phyloP scores from a whole-genome alignment of 2,888 invertebrate genomes.

The Bombylius discolor region DNA sequence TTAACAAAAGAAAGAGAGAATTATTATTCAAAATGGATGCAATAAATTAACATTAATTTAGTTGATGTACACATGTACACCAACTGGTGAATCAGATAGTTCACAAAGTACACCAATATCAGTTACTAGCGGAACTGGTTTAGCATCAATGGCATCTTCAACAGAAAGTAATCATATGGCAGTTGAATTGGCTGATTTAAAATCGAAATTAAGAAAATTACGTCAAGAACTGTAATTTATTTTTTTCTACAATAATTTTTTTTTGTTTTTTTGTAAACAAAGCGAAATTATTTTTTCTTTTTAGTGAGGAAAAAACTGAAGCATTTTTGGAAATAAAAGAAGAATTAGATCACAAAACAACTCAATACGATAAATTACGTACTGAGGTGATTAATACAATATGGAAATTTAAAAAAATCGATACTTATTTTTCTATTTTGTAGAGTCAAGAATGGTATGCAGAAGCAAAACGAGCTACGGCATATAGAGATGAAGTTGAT shows the following conservation, averaged over 20 bases:
- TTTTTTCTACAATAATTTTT: no score
- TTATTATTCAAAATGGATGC: constrained; percentile 41
- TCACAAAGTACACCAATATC: constrained; percentile 24
- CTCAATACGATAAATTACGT: constrained; percentile 59
- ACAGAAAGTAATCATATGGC: constrained; percentile 70
- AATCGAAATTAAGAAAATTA: constrained; percentile 77
- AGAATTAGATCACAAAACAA: constrained; percentile 74
- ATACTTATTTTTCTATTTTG: constrained; percentile 8
- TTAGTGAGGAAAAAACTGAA: constrained; percentile 87
- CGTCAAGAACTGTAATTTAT: constrained; percentile 69
- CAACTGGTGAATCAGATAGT: constrained; percentile 17
- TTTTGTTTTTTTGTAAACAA: not conserved
- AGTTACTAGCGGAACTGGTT: constrained; percentile 22
- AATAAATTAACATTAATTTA: constrained; percentile 37
- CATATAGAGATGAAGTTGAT: constrained; percentile 87
- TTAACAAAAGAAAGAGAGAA: constrained; percentile 75
- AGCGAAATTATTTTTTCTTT: constrained; percentile 17
- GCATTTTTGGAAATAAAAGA: constrained; percentile 73
- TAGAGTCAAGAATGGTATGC: constrained; percentile 54
- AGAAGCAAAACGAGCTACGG: constrained; percentile 75
- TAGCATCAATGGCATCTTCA: constrained; percentile 24
- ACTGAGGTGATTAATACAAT: constrained; percentile 22
- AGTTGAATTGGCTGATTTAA: constrained; percentile 87
- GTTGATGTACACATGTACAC: constrained; percentile 28
- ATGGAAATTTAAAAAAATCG: not conserved